A percentile compares a stretch with the other conserved stretches of the same genome.
phyloP scores from a whole-genome alignment of 1,140 invertebrate genomes.

The Pseudomyrmex concolor region DNA sequence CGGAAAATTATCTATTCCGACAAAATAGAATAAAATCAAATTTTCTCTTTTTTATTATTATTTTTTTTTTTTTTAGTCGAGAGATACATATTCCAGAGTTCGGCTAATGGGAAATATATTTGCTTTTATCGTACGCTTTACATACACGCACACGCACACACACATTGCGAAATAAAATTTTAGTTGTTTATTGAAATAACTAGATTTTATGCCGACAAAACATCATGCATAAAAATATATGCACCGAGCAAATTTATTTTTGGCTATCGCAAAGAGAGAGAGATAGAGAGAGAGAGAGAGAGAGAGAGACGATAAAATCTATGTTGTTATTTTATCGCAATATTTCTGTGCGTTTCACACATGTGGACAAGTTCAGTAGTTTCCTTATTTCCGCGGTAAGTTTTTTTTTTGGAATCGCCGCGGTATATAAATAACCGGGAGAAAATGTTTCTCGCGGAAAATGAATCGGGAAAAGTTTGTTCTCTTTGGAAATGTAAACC shows the following conservation, averaged over 20 bases:
- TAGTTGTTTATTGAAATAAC: background rate
- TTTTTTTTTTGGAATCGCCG: background rate
- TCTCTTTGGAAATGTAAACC: background rate
- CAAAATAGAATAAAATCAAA: conserved; percentile 8
- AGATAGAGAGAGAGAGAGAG: too few relatives aligned
- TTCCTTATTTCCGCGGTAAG: background rate
- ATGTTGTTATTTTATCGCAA: conserved; percentile 8
- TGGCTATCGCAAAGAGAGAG: background rate
- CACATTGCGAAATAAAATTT: background rate
- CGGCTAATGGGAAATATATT: conserved; percentile 6
- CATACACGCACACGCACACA: too few relatives aligned
- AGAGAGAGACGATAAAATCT: background rate
- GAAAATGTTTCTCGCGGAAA: background rate
- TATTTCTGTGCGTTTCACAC: background rate
- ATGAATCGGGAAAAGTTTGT: background rate
- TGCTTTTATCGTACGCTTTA: background rate
- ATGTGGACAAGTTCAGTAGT: background rate
- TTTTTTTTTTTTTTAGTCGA: conserved; percentile 1
- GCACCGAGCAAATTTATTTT: background rate
- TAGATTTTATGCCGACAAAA: background rate
- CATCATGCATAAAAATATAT: conserved; percentile 1
- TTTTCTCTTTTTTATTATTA: background rate
- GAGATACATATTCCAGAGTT: background rate
- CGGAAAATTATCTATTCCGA: background rate
- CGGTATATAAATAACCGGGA: too few relatives aligned